Conservation (phyloP, 2,888 invertebrate species). For the Anthoptus insignis region DNA sequence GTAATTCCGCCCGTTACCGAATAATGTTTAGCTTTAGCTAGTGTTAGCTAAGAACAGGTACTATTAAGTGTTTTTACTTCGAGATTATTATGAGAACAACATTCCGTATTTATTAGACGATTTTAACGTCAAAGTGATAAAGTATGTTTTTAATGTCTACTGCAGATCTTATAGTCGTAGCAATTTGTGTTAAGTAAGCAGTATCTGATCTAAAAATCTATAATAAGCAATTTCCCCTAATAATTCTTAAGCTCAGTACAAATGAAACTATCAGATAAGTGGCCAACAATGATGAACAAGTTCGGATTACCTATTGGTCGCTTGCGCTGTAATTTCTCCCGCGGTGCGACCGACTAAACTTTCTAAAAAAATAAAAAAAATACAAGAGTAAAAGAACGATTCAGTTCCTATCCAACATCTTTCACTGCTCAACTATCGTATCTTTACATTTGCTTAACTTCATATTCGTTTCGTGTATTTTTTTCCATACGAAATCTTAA, state of each 20-base stretch:
- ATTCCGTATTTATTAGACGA: slow-evolving; percentile 63
- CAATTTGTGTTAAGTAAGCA: slow-evolving; percentile 25
- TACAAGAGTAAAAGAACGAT: slow-evolving; percentile 80
- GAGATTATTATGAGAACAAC: slow-evolving; percentile 66
- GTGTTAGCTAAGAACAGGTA: slow-evolving; percentile 76
- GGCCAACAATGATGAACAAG: slow-evolving; percentile 73
- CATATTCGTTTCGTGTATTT: slow-evolving; percentile 59
- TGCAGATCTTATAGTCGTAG: slow-evolving; percentile 24
- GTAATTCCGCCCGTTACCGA: slow-evolving; percentile 86
- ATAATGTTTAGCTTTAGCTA: slow-evolving; percentile 71
- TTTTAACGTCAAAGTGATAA: slow-evolving; percentile 30
- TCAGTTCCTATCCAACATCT: slow-evolving; percentile 81
- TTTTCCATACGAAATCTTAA: slow-evolving; percentile 44
- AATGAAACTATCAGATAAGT: slow-evolving; percentile 68
- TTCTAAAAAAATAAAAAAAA: slow-evolving; percentile 83
- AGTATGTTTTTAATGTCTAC: slow-evolving; percentile 22
- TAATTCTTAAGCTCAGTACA: slow-evolving; percentile 37
- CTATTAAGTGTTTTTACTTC: slow-evolving; percentile 63
- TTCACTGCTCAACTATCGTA: slow-evolving; percentile 81
- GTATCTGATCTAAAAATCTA: slow-evolving; percentile 26
- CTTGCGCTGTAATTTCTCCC: slow-evolving; percentile 80
- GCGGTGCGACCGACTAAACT: slow-evolving; percentile 81
- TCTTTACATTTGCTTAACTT: slow-evolving; percentile 56
- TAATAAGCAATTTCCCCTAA: slow-evolving; percentile 32
- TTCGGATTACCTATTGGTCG: slow-evolving; percentile 72